Evolutionary conservation across 2,113 vertebrate genomes (phyloP).

Genomic region (Nycticebus coucang): DNA sequence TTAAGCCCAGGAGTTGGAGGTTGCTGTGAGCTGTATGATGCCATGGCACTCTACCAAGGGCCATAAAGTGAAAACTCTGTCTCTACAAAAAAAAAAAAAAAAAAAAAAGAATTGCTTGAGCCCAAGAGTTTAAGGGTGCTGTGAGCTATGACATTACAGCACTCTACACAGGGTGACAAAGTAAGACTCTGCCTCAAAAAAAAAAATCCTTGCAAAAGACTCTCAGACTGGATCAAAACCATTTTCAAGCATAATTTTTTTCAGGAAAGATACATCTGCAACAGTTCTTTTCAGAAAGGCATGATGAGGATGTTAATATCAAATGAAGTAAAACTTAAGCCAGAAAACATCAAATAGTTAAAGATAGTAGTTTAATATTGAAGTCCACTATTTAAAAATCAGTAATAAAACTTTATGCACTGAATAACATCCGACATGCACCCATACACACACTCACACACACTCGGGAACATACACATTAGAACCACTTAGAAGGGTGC

Average conservation of each 20-base stretch:
- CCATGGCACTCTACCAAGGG: too few relatives aligned
- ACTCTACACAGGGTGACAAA: too few relatives aligned
- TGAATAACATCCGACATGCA: background rate
- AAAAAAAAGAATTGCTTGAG: too few relatives aligned
- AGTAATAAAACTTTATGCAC: background rate
- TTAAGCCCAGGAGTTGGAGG: too few relatives aligned
- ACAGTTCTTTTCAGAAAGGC: background rate
- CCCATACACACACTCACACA: background rate
- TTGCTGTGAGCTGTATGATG: too few relatives aligned
- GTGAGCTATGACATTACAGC: too few relatives aligned
- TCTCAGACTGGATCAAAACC: background rate
- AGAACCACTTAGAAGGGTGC: background rate
- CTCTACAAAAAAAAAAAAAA: too few relatives aligned
- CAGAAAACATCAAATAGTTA: conserved; percentile 5
- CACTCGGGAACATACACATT: background rate
- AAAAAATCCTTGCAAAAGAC: background rate
- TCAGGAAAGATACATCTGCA: background rate
- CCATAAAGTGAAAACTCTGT: too few relatives aligned
- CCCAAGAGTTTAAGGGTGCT: too few relatives aligned
- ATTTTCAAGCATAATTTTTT: background rate
- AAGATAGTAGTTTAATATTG: conserved; percentile 36
- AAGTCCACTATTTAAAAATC: conserved; percentile 25
- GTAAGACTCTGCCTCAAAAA: too few relatives aligned
- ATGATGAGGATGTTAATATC: background rate
- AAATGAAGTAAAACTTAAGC: conserved; percentile 33